Percentiles rank a stretch among this genome's conserved stretches.
Conservation (phyloP, 2,888 invertebrate genomes). For the Bibio marci region DNA sequence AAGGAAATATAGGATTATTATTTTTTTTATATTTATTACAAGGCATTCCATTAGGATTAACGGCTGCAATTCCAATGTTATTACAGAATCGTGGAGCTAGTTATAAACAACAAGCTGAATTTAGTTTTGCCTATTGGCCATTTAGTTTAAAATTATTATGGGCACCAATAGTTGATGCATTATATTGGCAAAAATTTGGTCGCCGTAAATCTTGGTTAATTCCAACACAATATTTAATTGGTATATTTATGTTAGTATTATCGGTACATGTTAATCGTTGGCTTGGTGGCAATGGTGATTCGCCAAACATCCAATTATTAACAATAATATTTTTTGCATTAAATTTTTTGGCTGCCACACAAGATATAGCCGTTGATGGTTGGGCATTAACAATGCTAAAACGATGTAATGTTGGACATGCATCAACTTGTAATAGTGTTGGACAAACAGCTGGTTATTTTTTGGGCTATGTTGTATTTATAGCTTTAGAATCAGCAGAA, state of each 20-base stretch:
- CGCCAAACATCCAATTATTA: conserved; percentile 59
- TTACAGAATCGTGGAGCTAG: conserved; percentile 82
- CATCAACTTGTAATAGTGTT: conserved; percentile 96
- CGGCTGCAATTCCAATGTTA: conserved; percentile 88
- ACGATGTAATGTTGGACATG: conserved; percentile 93
- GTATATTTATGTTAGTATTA: conserved; percentile 74
- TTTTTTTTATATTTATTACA: conserved; percentile 87
- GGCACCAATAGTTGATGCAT: conserved; percentile 95
- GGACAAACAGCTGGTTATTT: conserved; percentile 98
- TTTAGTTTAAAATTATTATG: conserved; percentile 85
- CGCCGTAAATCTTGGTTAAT: conserved; percentile 91
- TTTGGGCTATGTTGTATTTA: conserved; percentile 88
- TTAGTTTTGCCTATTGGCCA: conserved; percentile 90
- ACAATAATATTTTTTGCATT: conserved; percentile 78
- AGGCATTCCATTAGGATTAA: conserved; percentile 77
- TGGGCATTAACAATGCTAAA: conserved; percentile 99
- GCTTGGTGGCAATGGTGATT: conserved; percentile 39
- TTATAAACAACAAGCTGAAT: conserved; percentile 80
- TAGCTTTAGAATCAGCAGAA: conserved; percentile 87
- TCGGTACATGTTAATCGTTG: conserved; percentile 59
- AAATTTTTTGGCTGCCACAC: conserved; percentile 95
- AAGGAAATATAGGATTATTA: conserved; percentile 65
- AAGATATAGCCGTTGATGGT: conserved; percentile 98
- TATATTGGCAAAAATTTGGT: conserved; percentile 71
- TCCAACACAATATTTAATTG: conserved; percentile 83